These are phyloP conservation scores for Myripristis murdjan DNA, from an alignment of 2,797 vertebrate genomes.

Conservation along the genomic window DNA sequence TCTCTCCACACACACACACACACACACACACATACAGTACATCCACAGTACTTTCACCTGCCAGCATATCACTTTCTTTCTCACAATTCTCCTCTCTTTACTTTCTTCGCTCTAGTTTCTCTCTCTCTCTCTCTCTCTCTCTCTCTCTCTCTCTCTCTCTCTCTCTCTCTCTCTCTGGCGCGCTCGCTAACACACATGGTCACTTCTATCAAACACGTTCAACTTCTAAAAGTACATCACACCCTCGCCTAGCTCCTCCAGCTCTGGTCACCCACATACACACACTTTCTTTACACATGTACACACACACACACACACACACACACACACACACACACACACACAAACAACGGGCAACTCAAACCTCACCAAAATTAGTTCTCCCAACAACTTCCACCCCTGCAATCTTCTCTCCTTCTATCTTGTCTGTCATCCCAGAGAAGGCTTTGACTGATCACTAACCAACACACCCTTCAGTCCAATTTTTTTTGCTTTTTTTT, in stretches of 20 bases:
- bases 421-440: conserved; percentile 14
- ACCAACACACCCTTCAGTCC: not conserved
- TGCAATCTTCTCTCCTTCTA: conserved; percentile 22
- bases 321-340: conserved; percentile 26
- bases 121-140: too few species aligned
- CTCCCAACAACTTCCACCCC: conserved; percentile 23
- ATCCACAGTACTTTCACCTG: conserved; percentile 40
- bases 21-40: not conserved
- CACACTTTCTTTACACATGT: not conserved
- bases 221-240: conserved; percentile 81
- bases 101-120: conserved; percentile 61
- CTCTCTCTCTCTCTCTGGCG: conserved; percentile 58
- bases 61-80: conserved; percentile 55
- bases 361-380: conserved; percentile 21
- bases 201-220: conserved; percentile 77
- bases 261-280: conserved; percentile 65
- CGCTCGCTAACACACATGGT: conserved; percentile 70
- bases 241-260: conserved; percentile 69
- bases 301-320: too few species aligned
- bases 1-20: too few species aligned
- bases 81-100: conserved; percentile 62
- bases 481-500: not conserved
- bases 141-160: too few species aligned
- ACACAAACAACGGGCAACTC: conserved; percentile 7
- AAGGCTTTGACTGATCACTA: conserved; percentile 7